phyloP scores from a whole-genome alignment of 2,797 vertebrate species.

The Cyclopterus lumpus region DNA sequence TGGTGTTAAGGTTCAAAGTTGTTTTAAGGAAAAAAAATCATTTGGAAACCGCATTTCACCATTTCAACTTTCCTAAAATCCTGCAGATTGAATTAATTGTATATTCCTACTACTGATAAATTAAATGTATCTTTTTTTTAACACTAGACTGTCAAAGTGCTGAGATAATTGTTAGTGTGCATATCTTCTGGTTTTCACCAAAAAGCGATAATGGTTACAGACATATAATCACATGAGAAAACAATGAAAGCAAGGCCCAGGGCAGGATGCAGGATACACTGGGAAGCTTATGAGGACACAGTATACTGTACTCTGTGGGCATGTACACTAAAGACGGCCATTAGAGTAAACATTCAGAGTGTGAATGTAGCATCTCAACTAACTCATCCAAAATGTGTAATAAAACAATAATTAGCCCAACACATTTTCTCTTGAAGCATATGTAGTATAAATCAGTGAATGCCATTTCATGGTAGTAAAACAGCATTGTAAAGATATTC shows the following conservation, averaged over 20 bases:
- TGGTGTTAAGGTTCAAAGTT: too few relatives aligned
- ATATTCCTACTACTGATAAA: neutral
- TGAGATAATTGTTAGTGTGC: neutral
- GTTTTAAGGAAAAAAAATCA: too few relatives aligned
- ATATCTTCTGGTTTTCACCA: conserved; percentile 20
- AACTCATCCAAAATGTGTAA: neutral
- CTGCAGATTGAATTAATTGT: too few relatives aligned
- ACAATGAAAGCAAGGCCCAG: conserved; percentile 40
- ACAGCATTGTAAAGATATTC: neutral
- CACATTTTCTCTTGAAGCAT: neutral
- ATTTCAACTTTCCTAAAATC: too few relatives aligned
- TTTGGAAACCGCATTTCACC: too few relatives aligned
- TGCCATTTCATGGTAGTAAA: neutral
- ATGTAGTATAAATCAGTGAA: neutral
- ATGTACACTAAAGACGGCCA: conserved; percentile 26
- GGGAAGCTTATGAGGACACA: conserved; percentile 50
- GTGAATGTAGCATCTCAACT: conserved; percentile 12
- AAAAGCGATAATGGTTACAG: conserved; percentile 25
- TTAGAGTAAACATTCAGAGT: conserved; percentile 22
- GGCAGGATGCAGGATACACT: conserved; percentile 61
- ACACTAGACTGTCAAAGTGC: too few relatives aligned
- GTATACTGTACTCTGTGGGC: conserved; percentile 13
- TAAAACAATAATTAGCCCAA: neutral
- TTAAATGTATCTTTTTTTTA: neutral
- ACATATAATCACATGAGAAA: conserved; percentile 43